Conservation (phyloP, 1,140 invertebrate species). For the Eurosta solidaginis region DNA sequence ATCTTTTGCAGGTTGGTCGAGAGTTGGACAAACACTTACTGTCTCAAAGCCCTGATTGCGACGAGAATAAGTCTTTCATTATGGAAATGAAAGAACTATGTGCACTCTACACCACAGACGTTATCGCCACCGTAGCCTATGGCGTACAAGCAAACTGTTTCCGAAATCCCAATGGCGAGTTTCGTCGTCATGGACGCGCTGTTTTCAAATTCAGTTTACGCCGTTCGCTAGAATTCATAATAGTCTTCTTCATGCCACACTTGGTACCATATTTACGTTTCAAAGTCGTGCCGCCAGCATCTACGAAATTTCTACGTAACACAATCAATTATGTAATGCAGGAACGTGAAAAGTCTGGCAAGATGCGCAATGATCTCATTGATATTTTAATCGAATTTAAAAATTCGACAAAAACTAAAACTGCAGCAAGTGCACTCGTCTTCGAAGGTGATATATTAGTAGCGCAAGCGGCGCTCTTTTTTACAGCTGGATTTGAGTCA, state of each 20-base stretch:
- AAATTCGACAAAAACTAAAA: constrained; percentile 37
- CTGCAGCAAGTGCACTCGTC: constrained; percentile 35
- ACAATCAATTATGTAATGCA: constrained; percentile 58
- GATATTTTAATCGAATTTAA: constrained; percentile 57
- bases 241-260: constrained; percentile 61
- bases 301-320: constrained; percentile 49
- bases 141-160: constrained; percentile 66
- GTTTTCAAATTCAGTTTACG: constrained; percentile 64
- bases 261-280: constrained; percentile 46
- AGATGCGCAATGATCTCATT: constrained; percentile 60
- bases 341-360: constrained; percentile 48
- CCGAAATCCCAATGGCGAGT: constrained; percentile 60
- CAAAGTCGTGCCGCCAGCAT: constrained; percentile 47
- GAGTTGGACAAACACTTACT: constrained; percentile 49
- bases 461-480: constrained; percentile 69
- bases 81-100: constrained; percentile 62
- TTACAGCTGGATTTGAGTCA: constrained; percentile 66
- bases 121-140: constrained; percentile 67
- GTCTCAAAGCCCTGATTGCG: constrained; percentile 43
- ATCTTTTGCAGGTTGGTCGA: constrained; percentile 38
- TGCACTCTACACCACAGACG: constrained; percentile 65
- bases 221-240: constrained; percentile 61
- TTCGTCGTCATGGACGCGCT: constrained; percentile 58
- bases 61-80: constrained; percentile 43
- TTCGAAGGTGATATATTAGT: constrained; percentile 61